Evolutionary conservation across 1,140 invertebrate genomes (phyloP).

Genomic region (Zaprionus taronus): DNA sequence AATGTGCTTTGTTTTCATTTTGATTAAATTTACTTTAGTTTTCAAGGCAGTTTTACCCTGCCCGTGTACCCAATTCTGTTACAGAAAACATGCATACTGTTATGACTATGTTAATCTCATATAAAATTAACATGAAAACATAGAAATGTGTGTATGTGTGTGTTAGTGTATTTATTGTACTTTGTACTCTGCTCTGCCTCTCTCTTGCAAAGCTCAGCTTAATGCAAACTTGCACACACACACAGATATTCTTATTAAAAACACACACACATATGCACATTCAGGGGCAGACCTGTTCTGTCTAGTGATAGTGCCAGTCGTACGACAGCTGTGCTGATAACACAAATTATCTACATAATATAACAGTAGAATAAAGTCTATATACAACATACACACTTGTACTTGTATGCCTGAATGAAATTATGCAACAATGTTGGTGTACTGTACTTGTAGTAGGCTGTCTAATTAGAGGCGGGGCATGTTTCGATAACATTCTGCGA

Average conservation of each 20-base stretch:
- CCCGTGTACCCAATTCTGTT: not conserved
- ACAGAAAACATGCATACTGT: not conserved
- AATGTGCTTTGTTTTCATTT: not conserved
- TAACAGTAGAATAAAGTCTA: conserved; percentile 28
- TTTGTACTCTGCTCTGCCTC: conserved; percentile 47
- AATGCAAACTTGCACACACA: not conserved
- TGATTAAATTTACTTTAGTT: not conserved
- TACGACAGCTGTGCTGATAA: conserved; percentile 58
- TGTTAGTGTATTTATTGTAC: conserved; percentile 52
- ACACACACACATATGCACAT: conserved; percentile 3
- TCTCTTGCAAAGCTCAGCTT: conserved; percentile 62
- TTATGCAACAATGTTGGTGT: conserved; percentile 41
- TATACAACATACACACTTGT: conserved; percentile 7
- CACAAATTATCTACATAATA: conserved; percentile 28
- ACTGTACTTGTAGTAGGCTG: conserved; percentile 15
- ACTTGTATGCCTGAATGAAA: conserved; percentile 8
- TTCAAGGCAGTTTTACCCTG: not conserved
- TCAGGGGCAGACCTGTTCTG: conserved; percentile 35
- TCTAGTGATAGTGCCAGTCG: conserved; percentile 34
- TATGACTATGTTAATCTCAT: not conserved
- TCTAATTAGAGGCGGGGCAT: conserved; percentile 18
- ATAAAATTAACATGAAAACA: conserved; percentile 1
- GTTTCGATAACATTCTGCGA: conserved; percentile 18
- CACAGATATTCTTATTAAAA: not conserved
- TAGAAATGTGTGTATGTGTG: conserved; percentile 1